Percentiles rank a stretch among this genome's conserved stretches.
Conservation (phyloP, 2,888 invertebrate species). For the Candidula unifasciata region DNA sequence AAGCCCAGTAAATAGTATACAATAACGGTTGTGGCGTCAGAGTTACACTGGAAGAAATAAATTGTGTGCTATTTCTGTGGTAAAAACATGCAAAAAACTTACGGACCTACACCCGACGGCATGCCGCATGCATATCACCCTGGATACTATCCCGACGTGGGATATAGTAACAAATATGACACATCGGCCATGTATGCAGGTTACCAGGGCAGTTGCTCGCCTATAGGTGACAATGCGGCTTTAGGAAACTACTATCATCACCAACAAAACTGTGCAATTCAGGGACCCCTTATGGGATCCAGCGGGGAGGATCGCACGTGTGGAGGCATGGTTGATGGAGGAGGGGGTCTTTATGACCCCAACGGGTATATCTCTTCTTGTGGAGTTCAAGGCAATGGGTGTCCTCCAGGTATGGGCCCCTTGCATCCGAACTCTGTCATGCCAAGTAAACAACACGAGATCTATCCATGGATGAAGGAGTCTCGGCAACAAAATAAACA, state of each 20-base stretch:
- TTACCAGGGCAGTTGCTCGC: conserved; percentile 44
- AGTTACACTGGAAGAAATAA: conserved; percentile 34
- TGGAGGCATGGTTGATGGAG: conserved; percentile 33
- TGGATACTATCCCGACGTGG: conserved; percentile 39
- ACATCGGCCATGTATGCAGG: conserved; percentile 33
- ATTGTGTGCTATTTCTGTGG: conserved; percentile 29
- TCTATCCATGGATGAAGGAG: conserved; percentile 57
- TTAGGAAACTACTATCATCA: conserved; percentile 47
- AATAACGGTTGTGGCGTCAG: conserved; percentile 10
- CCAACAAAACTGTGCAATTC: conserved; percentile 45
- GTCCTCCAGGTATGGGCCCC: conserved; percentile 51
- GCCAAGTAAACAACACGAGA: conserved; percentile 52
- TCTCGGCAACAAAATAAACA: conserved; percentile 55
- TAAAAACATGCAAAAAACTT: conserved; percentile 50
- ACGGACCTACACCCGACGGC: conserved; percentile 28
- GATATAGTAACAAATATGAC: conserved; percentile 38
- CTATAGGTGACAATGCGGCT: conserved; percentile 30
- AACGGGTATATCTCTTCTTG: conserved; percentile 41
- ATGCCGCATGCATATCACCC: conserved; percentile 37
- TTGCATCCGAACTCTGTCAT: conserved; percentile 43
- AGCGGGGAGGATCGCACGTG: conserved; percentile 30
- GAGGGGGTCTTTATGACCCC: conserved; percentile 41
- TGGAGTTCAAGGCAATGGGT: conserved; percentile 43
- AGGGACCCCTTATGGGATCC: conserved; percentile 35
- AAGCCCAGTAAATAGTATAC: conserved; percentile 47